Evolutionary conservation across 2,113 vertebrate species (phyloP), one percentile per base, ranked within the genome.

Genomic region (Elgaria multicarinata): DNA sequence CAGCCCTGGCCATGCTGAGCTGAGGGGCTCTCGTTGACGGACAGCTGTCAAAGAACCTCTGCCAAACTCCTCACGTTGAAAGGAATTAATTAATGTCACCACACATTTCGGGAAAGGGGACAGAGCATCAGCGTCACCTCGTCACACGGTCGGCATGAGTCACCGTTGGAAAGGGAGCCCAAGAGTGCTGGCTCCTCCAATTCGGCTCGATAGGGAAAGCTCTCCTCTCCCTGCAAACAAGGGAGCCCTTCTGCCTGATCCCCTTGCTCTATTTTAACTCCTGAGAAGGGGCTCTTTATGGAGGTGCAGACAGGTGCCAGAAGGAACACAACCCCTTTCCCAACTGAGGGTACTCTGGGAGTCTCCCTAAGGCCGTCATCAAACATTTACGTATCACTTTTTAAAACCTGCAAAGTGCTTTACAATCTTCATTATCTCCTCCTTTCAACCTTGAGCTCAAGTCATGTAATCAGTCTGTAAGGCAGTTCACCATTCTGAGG

Each of bases 41-140:
- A 55, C 62, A 55, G 62, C 82, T 85, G 83, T 18, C 88, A 89
- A 84, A 77, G 18, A n/a, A 28, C 67, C 44, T 16, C n/a, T 55
- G 72, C 36, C 82, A 85, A 74, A 83, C 26, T 39, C 72, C 62
- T 84, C n/a, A 13, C 26, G 20, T 26, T 67, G 72, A 55, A 46
- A 18, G 74, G 44, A 85, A 78, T 69, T 67, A 89, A 78, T 76
- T 77, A 89, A 67, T 67, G 58, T 77, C 58, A 55, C 42, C 69
- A 53, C 42, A 39, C 80, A 67, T 89, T 71, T 89, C 64, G 31
- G 44, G 74, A 76, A 84, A 78, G 39, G 33, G 71, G 58, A 33
- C 80, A 74, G 31, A 9, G 18, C 3, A 33, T 50, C 67, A 89
- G 53, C 53, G 36, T 36, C 71, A 50, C 80, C n/a, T 62, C 55